A percentile compares a stretch with the other conserved stretches of the same genome.
Conservation (phyloP, 2,888 invertebrate genomes). For the Nemoura dubitans region DNA sequence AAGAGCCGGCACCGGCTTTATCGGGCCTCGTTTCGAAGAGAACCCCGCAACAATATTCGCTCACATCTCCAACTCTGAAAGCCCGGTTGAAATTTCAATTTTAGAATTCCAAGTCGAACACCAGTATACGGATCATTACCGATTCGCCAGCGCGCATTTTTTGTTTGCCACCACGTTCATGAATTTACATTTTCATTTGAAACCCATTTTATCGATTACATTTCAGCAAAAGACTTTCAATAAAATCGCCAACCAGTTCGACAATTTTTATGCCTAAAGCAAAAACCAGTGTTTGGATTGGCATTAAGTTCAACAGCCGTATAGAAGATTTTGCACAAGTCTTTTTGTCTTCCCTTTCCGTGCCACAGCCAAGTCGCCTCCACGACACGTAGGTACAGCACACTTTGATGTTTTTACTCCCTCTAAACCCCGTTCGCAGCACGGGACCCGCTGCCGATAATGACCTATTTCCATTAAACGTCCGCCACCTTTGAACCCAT, state of each 20-base stretch:
- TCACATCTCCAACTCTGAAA: not conserved
- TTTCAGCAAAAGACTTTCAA: not conserved
- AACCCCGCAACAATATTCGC: not conserved
- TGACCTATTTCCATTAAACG: constrained; percentile 7
- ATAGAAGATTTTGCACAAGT: no score
- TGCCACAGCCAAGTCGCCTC: no score
- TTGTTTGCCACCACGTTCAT: not conserved
- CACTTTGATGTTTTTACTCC: no score
- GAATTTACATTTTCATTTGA: not conserved
- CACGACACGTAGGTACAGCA: no score
- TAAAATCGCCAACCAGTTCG: no score
- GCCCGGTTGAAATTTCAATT: not conserved
- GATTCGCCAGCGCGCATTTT: not conserved
- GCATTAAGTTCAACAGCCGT: no score
- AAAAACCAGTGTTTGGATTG: no score
- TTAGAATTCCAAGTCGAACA: not conserved
- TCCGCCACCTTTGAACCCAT: not conserved
- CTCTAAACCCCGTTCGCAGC: no score
- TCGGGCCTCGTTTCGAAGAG: not conserved
- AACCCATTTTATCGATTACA: not conserved
- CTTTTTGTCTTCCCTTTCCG: no score
- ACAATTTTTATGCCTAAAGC: no score
- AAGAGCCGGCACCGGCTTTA: not conserved
- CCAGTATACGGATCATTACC: not conserved
- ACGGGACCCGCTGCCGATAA: not conserved